Conservation (phyloP, 2,797 vertebrate species). For the Emys orbicularis region DNA sequence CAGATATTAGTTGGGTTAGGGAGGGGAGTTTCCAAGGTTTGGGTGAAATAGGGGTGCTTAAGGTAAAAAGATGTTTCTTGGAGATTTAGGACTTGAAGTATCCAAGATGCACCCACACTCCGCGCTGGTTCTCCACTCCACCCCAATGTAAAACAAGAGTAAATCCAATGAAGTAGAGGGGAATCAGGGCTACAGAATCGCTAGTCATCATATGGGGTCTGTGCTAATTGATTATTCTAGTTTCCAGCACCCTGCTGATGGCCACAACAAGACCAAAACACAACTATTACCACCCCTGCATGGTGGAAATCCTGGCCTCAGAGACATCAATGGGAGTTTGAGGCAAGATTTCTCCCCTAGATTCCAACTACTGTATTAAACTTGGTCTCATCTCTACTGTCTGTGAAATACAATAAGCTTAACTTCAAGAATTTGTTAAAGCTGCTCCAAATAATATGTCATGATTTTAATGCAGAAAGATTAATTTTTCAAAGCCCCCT, state of each 20-base stretch:
- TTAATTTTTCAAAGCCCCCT: not conserved
- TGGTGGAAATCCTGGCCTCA: not conserved
- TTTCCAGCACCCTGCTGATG: not conserved
- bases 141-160: not conserved
- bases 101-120: not conserved
- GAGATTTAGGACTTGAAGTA: not conserved
- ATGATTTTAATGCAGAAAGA: not conserved
- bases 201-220: not conserved
- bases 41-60: not conserved
- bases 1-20: too few relatives aligned
- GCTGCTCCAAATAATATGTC: not conserved
- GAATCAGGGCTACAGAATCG: not conserved
- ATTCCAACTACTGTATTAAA: not conserved
- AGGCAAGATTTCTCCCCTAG: not conserved
- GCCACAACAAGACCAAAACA: not conserved
- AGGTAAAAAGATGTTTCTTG: not conserved
- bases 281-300: not conserved
- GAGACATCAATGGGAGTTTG: not conserved
- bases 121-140: not conserved
- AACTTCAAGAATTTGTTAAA: not conserved
- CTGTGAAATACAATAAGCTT: accelerated
- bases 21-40: not conserved
- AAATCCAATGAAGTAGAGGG: not conserved
- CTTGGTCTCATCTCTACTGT: not conserved
- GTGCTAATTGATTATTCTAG: not conserved